Percentiles rank a stretch among this genome's conserved stretches.
Conservation (phyloP, 2,797 vertebrate genomes). For the Halcyon chelicuti region DNA sequence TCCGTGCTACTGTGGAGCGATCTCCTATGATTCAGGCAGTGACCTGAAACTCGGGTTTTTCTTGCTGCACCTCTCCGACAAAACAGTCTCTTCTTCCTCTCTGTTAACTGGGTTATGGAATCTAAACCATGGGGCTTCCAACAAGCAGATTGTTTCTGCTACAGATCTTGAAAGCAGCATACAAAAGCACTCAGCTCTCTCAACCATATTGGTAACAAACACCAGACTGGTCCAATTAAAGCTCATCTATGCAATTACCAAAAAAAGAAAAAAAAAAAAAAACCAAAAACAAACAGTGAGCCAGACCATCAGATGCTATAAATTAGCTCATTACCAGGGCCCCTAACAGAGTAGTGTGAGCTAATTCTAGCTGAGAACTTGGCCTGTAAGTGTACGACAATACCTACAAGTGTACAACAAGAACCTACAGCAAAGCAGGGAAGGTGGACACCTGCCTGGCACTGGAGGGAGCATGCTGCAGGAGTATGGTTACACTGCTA, state of each 20-base stretch:
- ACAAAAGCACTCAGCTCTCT: not conserved
- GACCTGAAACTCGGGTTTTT: conserved; percentile 34
- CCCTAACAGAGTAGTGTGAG: not conserved
- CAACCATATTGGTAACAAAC: not conserved
- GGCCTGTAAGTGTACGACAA: not conserved
- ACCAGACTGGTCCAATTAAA: not conserved
- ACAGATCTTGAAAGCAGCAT: not conserved
- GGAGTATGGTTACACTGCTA: rapidly evolving
- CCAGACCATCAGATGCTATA: not conserved
- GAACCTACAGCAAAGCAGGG: not conserved
- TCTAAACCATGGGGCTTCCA: not conserved
- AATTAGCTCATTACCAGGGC: conserved; percentile 4
- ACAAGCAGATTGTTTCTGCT: not conserved
- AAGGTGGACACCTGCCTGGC: not conserved
- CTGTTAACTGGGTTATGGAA: not conserved
- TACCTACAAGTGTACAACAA: not conserved
- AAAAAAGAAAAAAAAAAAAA: not conserved
- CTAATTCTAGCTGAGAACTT: not conserved
- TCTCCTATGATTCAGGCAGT: not conserved
- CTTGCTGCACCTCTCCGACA: not conserved
- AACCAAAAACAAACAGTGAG: not conserved
- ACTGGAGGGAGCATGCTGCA: not conserved
- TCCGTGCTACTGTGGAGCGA: not conserved
- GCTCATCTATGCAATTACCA: not conserved
- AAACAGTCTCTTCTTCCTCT: not conserved